Evolutionary conservation across 2,113 vertebrate species (phyloP).

Genomic region (Caranx ignobilis): DNA sequence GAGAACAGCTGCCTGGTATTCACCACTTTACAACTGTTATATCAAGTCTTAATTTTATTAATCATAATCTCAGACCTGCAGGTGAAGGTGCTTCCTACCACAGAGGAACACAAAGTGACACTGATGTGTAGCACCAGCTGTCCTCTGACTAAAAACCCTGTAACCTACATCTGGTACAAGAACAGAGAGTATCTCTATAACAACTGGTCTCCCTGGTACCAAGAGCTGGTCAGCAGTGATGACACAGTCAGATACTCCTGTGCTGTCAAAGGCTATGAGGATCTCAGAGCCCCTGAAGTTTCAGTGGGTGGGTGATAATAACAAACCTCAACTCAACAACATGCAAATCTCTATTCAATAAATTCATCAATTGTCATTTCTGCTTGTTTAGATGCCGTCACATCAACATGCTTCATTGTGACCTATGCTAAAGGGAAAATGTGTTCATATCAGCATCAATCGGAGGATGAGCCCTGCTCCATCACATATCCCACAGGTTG

Average conservation of each 20-base stretch:
- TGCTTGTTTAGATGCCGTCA: slow-evolving; percentile 25
- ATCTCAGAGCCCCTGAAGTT: slow-evolving; percentile 27
- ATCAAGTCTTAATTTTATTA: not conserved
- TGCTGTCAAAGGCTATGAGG: not conserved
- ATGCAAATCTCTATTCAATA: too few species aligned
- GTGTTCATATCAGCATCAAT: not conserved
- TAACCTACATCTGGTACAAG: slow-evolving; percentile 58
- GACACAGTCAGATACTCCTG: slow-evolving; percentile 48
- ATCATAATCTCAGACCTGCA: slow-evolving; percentile 30
- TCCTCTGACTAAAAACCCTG: slow-evolving; percentile 43
- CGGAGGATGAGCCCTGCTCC: slow-evolving; percentile 7
- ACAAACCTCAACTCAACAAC: too few species aligned
- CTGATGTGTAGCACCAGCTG: slow-evolving; percentile 56
- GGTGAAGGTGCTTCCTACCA: slow-evolving; percentile 43
- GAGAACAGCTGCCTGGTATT: not conserved
- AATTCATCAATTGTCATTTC: too few species aligned
- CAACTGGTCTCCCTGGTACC: slow-evolving; percentile 59
- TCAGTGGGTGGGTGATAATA: slow-evolving; percentile 40
- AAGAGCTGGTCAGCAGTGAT: slow-evolving; percentile 50
- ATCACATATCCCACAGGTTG: slow-evolving; percentile 19
- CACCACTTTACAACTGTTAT: not conserved
- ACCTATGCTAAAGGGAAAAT: slow-evolving; percentile 13
- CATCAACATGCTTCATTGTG: slow-evolving; percentile 18
- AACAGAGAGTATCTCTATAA: slow-evolving; percentile 55
- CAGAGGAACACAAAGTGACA: slow-evolving; percentile 5